These are phyloP conservation scores for Arrhamphus sclerolepis DNA, from an alignment of 2,797 vertebrate genomes.

Conservation along the genomic window DNA sequence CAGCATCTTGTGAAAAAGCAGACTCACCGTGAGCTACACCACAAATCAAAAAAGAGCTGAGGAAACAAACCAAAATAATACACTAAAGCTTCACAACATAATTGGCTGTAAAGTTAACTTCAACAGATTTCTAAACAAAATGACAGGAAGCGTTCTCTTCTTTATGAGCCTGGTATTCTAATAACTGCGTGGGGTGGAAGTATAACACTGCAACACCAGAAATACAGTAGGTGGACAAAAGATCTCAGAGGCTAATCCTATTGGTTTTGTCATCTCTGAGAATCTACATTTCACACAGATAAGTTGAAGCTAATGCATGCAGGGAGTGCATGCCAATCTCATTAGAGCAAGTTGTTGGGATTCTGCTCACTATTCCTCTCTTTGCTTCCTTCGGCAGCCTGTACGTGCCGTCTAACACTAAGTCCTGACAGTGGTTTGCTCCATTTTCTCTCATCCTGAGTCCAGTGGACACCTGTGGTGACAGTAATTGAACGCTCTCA, in stretches of 20 bases:
- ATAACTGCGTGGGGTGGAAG: conserved; percentile 27
- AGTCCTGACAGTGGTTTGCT: conserved; percentile 48
- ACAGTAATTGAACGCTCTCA: conserved; percentile 65
- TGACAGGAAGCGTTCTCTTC: conserved; percentile 28
- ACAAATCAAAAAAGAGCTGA: conserved; percentile 31
- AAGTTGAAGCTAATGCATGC: conserved; percentile 54
- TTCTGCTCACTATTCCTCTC: conserved; percentile 66
- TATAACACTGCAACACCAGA: conserved; percentile 13
- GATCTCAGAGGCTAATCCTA: conserved; percentile 57
- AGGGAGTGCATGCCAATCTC: conserved; percentile 69
- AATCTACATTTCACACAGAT: conserved; percentile 64
- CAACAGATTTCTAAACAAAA: conserved; percentile 36
- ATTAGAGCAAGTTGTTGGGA: conserved; percentile 75
- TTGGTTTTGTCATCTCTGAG: conserved; percentile 59
- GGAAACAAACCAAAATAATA: conserved; percentile 56
- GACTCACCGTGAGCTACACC: conserved; percentile 50
- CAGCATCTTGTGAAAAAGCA: conserved; percentile 59
- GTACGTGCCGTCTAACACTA: conserved; percentile 50
- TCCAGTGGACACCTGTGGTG: conserved; percentile 54
- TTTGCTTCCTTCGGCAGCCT: conserved; percentile 42
- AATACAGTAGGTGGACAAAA: conserved; percentile 62
- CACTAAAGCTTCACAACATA: conserved; percentile 39
- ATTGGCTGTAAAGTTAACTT: conserved; percentile 54
- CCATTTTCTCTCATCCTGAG: conserved; percentile 57
- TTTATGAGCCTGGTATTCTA: conserved; percentile 21